These are phyloP conservation scores for Neodiprion virginianus DNA, from an alignment of 1,140 invertebrate species.

Conservation along the genomic window DNA sequence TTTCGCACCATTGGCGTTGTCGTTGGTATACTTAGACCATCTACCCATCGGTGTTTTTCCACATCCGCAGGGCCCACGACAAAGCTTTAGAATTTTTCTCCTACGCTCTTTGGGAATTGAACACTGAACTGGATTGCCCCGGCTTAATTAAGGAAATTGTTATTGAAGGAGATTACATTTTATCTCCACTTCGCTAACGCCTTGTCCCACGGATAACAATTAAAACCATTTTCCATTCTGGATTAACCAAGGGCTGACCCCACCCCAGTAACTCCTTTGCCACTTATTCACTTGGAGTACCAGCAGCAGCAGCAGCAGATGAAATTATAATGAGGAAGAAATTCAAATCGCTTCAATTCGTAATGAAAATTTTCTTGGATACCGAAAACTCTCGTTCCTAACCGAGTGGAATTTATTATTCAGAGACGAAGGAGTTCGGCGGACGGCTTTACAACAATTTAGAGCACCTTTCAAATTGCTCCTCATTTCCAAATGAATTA, in stretches of 20 bases:
- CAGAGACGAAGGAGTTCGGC: no score
- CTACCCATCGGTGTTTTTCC: no score
- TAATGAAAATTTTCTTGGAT: no score
- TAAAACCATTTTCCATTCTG: not conserved
- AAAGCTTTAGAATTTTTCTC: not conserved
- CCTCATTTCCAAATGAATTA: no score
- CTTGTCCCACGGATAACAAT: conserved; percentile 1
- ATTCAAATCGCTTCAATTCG: not conserved
- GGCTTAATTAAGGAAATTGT: conserved; percentile 2
- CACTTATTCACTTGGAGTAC: not conserved
- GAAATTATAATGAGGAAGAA: not conserved
- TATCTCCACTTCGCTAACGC: conserved; percentile 2
- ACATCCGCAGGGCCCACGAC: no score
- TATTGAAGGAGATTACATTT: conserved; percentile 8
- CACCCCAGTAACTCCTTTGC: not conserved
- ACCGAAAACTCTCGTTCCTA: no score
- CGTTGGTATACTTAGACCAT: no score
- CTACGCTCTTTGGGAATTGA: not conserved
- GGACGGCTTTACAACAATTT: no score
- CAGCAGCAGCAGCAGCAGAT: not conserved
- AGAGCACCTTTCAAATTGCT: no score
- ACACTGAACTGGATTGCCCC: not conserved
- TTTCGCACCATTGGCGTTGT: no score
- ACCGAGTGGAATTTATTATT: no score
- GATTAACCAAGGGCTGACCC: not conserved